These are phyloP conservation scores for Scolanthus callimorphus DNA, from an alignment of 92 coral and sea anemone genomes.

Conservation along the genomic window DNA sequence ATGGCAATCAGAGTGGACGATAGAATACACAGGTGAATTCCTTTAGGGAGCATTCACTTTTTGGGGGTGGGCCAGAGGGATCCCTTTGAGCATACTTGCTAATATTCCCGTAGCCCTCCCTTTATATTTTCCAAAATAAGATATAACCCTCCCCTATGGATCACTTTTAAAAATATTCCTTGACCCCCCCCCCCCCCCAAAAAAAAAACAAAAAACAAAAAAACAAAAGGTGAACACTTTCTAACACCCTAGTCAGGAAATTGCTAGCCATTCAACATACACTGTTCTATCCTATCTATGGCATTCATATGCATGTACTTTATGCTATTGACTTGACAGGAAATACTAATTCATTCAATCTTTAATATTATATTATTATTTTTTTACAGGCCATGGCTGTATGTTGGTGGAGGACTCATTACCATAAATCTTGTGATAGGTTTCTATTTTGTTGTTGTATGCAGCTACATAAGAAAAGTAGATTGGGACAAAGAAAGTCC, in stretches of 20 bases:
- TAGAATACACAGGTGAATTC: conserved; percentile 75
- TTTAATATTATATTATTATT: background rate
- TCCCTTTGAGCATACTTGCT: background rate
- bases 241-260: background rate
- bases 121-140: too few species aligned
- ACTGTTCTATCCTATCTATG: too few species aligned
- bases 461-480: conserved; percentile 75
- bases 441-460: conserved; percentile 78
- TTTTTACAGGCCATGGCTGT: conserved; percentile 69
- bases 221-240: background rate
- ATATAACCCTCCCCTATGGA: background rate
- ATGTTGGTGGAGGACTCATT: conserved; percentile 76
- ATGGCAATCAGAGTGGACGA: conserved; percentile 86
- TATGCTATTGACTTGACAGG: background rate
- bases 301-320: too few species aligned
- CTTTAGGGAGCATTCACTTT: too few species aligned
- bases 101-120: background rate
- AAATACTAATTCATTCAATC: background rate
- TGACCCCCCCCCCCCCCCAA: too few species aligned
- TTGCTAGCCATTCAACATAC: background rate
- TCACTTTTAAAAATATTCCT: too few species aligned
- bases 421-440: conserved; percentile 74
- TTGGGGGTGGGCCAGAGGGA: too few species aligned
- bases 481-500: conserved; percentile 90
- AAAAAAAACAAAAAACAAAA: too few species aligned